Evolutionary conservation across 2,113 vertebrate species (phyloP), one percentile per base, ranked within the genome.

Genomic region (Hemiprocne comata): DNA sequence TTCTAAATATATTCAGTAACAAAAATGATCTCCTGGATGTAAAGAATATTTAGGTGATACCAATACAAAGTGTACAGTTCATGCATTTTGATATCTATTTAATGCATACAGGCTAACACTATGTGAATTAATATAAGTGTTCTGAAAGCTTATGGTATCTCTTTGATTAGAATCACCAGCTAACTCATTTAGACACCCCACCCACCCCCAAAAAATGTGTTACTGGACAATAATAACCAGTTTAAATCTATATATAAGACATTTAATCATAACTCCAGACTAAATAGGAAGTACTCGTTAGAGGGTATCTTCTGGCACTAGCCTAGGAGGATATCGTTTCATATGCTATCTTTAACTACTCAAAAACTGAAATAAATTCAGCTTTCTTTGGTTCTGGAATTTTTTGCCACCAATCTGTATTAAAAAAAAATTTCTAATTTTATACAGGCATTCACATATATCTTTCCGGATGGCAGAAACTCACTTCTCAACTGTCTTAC

Each of bases 301-400:
- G 38, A 93, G 0, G 4, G 28, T 86, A 71, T 25, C 33, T 95
- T 40, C 60, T 92, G 67, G 14, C 10, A 65, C 1, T 17, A 84
- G 57, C 7, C n/a, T 78, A 69, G 77, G 20, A 95, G 44, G 48
- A 74, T 55, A 40, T 10, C n/a, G 34, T 53, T 95, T 83, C 18
- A 34, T 50, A 67, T 19, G 16, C 17, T 33, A 38, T 29, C 4
- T 54, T 73, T 62, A 64, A 29, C 19, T 70, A 64, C 82, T 76
- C 23, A 82, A 87, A 96, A 87, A 17, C 25, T 25, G 21, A 87
- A 92, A 62, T 53, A 72, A 92, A 55, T 15, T 62, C 29, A 58
- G 12, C 7, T 85, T 89, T 36, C 31, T 62, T 87, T 76, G 9
- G 6, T 80, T 84, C 70, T 65, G 28, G 31, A 54, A 9, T 46